These are phyloP conservation scores for Chymomyza caudatula DNA, from an alignment of 2,888 invertebrate genomes.

Conservation along the genomic window DNA sequence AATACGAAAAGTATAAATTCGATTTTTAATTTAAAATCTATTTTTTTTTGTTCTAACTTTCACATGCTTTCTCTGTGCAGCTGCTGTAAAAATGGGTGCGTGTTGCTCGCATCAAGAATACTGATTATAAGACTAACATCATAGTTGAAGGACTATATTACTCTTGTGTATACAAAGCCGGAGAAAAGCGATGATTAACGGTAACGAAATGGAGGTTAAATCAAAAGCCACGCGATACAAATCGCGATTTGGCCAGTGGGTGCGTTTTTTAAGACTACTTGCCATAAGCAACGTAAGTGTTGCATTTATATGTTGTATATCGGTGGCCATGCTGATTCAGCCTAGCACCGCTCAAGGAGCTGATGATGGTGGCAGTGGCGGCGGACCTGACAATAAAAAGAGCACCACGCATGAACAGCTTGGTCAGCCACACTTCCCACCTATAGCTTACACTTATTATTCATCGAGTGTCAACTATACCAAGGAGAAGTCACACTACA, in stretches of 20 bases:
- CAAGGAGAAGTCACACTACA: not conserved
- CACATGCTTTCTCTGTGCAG: too few species aligned
- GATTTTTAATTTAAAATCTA: too few species aligned
- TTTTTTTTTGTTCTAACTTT: too few species aligned
- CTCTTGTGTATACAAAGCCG: too few species aligned
- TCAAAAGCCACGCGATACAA: not conserved
- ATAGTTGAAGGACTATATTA: not conserved
- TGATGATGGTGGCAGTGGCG: too few species aligned
- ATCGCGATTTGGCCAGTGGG: not conserved
- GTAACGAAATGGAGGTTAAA: not conserved
- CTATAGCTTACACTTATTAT: slow-evolving; percentile 8
- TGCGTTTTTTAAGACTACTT: not conserved
- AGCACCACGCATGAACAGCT: slow-evolving; percentile 35
- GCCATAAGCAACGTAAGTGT: not conserved
- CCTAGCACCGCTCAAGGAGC: not conserved
- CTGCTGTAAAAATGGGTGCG: too few species aligned
- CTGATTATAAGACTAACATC: not conserved
- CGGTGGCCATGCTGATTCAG: not conserved
- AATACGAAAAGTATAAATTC: too few species aligned
- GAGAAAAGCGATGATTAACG: not conserved
- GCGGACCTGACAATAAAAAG: not conserved
- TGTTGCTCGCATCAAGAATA: not conserved
- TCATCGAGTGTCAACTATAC: not conserved
- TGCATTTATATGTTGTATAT: not conserved
- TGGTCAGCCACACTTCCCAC: slow-evolving; percentile 24